phyloP scores from a whole-genome alignment of 2,888 invertebrate species.

The Nomada flava region DNA sequence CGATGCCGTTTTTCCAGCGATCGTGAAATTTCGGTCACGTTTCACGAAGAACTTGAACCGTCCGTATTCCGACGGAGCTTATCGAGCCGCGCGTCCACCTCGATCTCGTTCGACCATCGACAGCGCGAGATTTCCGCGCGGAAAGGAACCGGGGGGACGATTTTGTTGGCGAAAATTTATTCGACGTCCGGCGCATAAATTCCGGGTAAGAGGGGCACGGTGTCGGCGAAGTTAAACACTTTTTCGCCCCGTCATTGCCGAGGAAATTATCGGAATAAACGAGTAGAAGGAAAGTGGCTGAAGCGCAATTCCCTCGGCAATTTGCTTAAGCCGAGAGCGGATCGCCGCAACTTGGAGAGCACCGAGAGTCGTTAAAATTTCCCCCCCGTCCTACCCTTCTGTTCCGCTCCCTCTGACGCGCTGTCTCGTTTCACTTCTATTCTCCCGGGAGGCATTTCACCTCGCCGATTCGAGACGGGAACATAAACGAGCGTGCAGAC shows the following conservation, averaged over 20 bases:
- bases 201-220: slow-evolving; percentile 19
- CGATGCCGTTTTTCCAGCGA: slow-evolving; percentile 57
- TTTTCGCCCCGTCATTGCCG: slow-evolving; percentile 50
- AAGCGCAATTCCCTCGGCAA: slow-evolving; percentile 70
- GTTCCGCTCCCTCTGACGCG: neutral
- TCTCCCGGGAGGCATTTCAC: slow-evolving; percentile 54
- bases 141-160: neutral
- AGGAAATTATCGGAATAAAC: slow-evolving; percentile 69
- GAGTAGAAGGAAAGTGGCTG: slow-evolving; percentile 67
- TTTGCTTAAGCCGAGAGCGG: slow-evolving; percentile 71
- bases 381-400: slow-evolving; percentile 15
- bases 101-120: neutral
- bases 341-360: slow-evolving; percentile 66
- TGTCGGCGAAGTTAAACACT: slow-evolving; percentile 37
- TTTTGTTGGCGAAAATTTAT: neutral
- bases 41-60: neutral
- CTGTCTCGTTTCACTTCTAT: slow-evolving; percentile 8
- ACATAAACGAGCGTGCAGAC: slow-evolving; percentile 55
- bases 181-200: slow-evolving; percentile 30
- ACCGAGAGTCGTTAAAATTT: slow-evolving; percentile 72
- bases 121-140: too few species aligned
- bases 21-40: slow-evolving; percentile 63
- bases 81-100: neutral
- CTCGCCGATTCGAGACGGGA: slow-evolving; percentile 57
- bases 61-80: neutral